Evolutionary conservation across 2,113 vertebrate species (phyloP).

Genomic region (Cisticola juncidis): DNA sequence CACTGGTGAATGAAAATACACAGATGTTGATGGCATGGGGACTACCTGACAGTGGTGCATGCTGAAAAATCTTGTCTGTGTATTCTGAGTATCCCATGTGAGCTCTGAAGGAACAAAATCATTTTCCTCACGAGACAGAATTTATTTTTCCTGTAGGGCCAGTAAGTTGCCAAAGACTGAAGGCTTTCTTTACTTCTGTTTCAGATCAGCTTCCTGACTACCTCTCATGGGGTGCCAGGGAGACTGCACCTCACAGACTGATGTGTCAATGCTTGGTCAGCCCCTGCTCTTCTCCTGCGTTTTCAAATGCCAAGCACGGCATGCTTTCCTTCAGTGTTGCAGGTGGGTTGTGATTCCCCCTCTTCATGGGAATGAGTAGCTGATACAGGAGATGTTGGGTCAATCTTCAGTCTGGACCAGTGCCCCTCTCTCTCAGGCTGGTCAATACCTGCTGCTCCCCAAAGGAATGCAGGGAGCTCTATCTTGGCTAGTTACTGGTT

Average conservation of each 20-base stretch:
- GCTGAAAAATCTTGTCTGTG: not conserved
- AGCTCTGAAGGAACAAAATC: not conserved
- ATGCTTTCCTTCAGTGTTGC: not conserved
- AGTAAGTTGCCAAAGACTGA: not conserved
- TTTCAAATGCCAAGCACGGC: not conserved
- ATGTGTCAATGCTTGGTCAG: not conserved
- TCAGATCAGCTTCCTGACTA: not conserved
- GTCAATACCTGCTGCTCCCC: not conserved
- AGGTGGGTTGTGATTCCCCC: not conserved
- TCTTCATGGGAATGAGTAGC: not conserved
- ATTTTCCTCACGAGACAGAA: not conserved
- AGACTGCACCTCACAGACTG: not conserved
- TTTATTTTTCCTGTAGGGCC: not conserved
- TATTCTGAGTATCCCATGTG: not conserved
- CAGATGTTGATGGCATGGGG: not conserved
- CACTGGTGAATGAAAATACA: not conserved
- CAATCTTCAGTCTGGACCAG: not conserved
- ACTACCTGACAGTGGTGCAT: not conserved
- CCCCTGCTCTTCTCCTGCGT: fast-evolving
- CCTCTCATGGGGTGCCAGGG: not conserved
- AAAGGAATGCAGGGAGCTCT: not conserved
- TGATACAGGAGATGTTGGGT: not conserved
- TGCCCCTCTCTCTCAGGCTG: not conserved
- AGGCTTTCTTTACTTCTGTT: not conserved
- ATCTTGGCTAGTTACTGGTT: fast-evolving